A percentile compares a stretch with the other conserved stretches of the same genome.
phyloP scores from a whole-genome alignment of 64 coral and sea anemone genomes.

The Platygyra sinensis region DNA sequence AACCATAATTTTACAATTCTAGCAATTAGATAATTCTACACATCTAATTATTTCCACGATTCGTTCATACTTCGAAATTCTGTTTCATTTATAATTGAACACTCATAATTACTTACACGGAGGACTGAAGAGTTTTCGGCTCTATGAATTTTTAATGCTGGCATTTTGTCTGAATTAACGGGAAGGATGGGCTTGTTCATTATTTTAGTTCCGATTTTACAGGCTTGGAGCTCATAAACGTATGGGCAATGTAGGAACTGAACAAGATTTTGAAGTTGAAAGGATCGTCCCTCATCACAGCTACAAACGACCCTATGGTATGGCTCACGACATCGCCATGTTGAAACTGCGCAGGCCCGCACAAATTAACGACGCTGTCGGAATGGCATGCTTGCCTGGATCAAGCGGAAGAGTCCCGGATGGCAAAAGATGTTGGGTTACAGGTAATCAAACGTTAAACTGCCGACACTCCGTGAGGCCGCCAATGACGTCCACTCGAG shows the following conservation, averaged over 20 bases:
- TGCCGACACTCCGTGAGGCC: too few relatives aligned
- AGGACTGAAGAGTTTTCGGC: too few relatives aligned
- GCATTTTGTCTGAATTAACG: too few relatives aligned
- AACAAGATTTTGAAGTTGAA: constrained; percentile 55
- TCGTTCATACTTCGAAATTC: too few relatives aligned
- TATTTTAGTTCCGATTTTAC: not conserved
- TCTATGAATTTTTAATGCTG: too few relatives aligned
- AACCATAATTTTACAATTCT: too few relatives aligned
- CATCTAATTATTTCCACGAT: too few relatives aligned
- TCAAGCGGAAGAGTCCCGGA: constrained; percentile 47
- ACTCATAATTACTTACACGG: too few relatives aligned
- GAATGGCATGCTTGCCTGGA: constrained; percentile 45
- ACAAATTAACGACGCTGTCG: constrained; percentile 37
- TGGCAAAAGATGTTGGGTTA: constrained; percentile 56
- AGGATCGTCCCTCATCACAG: constrained; percentile 43
- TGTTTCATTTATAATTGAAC: too few relatives aligned
- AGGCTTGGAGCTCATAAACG: constrained; percentile 62
- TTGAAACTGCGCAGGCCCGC: constrained; percentile 52
- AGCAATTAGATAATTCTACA: too few relatives aligned
- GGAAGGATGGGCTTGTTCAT: too few relatives aligned
- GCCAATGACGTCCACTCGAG: too few relatives aligned
- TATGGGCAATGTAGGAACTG: not conserved
- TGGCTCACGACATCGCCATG: constrained; percentile 67
- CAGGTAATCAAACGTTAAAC: not conserved
- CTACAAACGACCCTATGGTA: constrained; percentile 42